Percentiles rank a stretch among this genome's conserved stretches.
phyloP scores from a whole-genome alignment of 2,113 vertebrate genomes.

The Notothenia coriiceps region DNA sequence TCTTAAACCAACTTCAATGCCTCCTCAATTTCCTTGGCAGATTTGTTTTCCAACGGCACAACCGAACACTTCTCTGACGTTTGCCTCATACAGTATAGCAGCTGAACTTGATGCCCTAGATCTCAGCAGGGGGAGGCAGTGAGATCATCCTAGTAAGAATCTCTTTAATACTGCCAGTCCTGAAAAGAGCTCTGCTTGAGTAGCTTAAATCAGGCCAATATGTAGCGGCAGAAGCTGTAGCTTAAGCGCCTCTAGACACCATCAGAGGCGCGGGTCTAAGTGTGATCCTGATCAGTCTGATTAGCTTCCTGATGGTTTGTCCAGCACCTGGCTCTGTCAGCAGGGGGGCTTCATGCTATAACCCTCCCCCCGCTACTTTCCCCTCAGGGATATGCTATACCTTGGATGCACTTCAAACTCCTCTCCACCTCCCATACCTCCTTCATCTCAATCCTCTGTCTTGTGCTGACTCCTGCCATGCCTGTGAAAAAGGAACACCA shows the following conservation, averaged over 20 bases:
- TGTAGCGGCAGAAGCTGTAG: conserved; percentile 62
- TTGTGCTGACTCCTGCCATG: conserved; percentile 46
- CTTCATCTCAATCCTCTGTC: conserved; percentile 38
- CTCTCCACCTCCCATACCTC: not conserved
- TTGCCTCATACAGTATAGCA: conserved; percentile 27
- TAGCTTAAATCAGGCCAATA: conserved; percentile 75
- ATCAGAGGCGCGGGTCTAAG: conserved; percentile 46
- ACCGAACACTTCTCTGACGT: conserved; percentile 51
- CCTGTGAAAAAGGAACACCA: conserved; percentile 33
- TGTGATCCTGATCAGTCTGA: conserved; percentile 78
- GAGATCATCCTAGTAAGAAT: conserved; percentile 74
- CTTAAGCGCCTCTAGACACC: conserved; percentile 33
- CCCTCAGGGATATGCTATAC: conserved; percentile 34
- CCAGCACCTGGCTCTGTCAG: conserved; percentile 67
- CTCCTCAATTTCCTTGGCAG: conserved; percentile 19
- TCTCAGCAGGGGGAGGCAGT: conserved; percentile 54
- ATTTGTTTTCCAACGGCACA: conserved; percentile 25
- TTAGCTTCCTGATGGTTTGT: conserved; percentile 78
- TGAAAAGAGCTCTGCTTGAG: conserved; percentile 70
- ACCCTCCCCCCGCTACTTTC: not conserved
- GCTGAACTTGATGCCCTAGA: conserved; percentile 51
- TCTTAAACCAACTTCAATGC: conserved; percentile 17
- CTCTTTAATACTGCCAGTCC: conserved; percentile 65
- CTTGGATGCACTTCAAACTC: conserved; percentile 57
- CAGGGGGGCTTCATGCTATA: conserved; percentile 40